These are phyloP conservation scores for Eupristina koningsbergeri DNA, from an alignment of 1,140 invertebrate genomes.

Conservation along the genomic window DNA sequence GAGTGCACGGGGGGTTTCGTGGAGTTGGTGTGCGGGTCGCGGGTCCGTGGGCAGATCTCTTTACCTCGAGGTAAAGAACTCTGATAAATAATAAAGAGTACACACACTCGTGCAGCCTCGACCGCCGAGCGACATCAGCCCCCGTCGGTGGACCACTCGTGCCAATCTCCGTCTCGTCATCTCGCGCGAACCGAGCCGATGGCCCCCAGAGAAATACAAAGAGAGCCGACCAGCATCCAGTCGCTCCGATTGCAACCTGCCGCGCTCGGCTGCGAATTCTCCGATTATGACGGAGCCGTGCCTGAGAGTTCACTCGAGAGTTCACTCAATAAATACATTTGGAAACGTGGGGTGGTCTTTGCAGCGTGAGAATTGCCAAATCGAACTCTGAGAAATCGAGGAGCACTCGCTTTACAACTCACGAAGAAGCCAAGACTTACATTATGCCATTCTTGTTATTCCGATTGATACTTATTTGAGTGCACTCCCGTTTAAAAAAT, in stretches of 20 bases:
- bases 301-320: not conserved
- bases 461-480: too few relatives aligned
- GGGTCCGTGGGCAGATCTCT: not conserved
- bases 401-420: too few relatives aligned
- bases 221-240: not conserved
- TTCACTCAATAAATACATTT: constrained; percentile 5
- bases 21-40: too few relatives aligned
- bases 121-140: not conserved
- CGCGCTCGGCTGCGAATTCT: not conserved
- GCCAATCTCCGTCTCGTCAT: constrained; percentile 47
- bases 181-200: not conserved
- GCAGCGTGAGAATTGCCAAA: constrained; percentile 11
- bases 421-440: too few relatives aligned
- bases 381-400: not conserved
- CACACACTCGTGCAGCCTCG: not conserved
- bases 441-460: too few relatives aligned
- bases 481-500: too few relatives aligned
- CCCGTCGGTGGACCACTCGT: constrained; percentile 52
- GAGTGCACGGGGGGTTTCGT: not conserved
- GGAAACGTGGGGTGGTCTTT: not conserved
- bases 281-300: not conserved
- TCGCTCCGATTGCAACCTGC: constrained; percentile 7
- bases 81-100: too few relatives aligned
- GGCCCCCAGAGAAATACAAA: constrained; percentile 11
- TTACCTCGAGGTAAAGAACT: constrained; percentile 21